phyloP scores from a whole-genome alignment of 2,797 vertebrate genomes.

The Coregonus suidteri region DNA sequence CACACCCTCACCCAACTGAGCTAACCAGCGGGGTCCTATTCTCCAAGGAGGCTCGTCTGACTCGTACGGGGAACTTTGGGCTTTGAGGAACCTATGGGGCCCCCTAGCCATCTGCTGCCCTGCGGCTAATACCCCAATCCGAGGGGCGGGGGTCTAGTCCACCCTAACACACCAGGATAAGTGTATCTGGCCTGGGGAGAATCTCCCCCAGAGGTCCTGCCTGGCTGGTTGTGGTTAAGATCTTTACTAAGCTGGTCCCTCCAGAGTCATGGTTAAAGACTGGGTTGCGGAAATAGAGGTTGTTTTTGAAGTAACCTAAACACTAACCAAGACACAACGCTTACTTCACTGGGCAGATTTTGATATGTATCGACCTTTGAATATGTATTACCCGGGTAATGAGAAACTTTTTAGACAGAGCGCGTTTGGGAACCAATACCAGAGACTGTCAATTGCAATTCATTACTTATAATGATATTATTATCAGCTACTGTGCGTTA shows the following conservation, averaged over 20 bases:
- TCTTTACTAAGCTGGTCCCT: neutral
- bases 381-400: neutral
- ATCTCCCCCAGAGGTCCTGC: neutral
- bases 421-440: constrained; percentile 6
- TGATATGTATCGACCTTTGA: neutral
- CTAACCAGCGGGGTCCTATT: constrained; percentile 57
- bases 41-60: constrained; percentile 66
- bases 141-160: constrained; percentile 28
- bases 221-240: neutral
- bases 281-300: neutral
- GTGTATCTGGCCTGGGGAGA: constrained; percentile 16
- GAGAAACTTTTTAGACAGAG: neutral
- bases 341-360: neutral
- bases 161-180: constrained; percentile 47
- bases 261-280: neutral
- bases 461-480: constrained; percentile 58
- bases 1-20: constrained; percentile 66
- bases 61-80: constrained; percentile 55
- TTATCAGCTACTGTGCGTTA: constrained; percentile 46
- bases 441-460: constrained; percentile 40
- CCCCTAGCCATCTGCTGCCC: constrained; percentile 68
- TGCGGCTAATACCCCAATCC: constrained; percentile 69
- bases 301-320: neutral
- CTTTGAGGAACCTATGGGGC: constrained; percentile 60
- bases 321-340: neutral